Evolutionary conservation across 1,140 invertebrate species (phyloP), one percentile per base, ranked within the genome.

Genomic region (Drosophila burlai): DNA sequence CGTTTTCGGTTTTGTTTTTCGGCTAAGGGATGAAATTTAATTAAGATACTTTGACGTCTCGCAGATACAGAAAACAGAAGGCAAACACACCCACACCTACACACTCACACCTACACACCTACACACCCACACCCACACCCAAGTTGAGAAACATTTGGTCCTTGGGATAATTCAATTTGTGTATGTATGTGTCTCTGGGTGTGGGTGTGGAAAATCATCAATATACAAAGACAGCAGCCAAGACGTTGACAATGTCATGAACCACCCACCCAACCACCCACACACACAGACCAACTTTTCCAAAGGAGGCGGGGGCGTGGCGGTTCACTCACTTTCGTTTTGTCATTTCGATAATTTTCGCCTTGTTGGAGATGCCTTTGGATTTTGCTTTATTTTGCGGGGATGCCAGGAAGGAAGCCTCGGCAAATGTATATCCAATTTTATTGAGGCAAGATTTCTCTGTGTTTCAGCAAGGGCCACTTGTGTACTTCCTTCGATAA

Each of bases 21-120:
- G 76, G 59, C 81, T 90, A 90, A 90, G 85, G 85, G 85, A 90
- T 90, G 85, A 90, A 90, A 90, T 90, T 90, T 90, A 90, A 90
- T 90, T 90, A 90, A 90, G 85, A 90, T 90, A 90, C 85, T 90
- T 90, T 85, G 85, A 90, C 85, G 81, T 90, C 71, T 89, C 67
- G 64, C 84, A 85, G 81, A 90, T 84, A 89, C 75, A 89, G 71
- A 89, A 57, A 79, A 79, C 76, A 71, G 73, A 76, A 55, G 59
- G 54, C 61, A 43, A 52, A 21, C 66, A 68, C 62, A 69, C 47
- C 40, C 47, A 8, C n/a, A 61, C 13, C 26, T 46, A 76, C 31
- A 64, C 57, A 82, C 57, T 63, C 18, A 10, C 34, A 36, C 34
- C 34, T 29, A 24, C 47, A 74, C 61, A 83, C 50, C 64, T 42